Base-by-base conservation (phyloP, 2,113 vertebrate genomes). In the Oncorhynchus tshawytscha region DNA sequence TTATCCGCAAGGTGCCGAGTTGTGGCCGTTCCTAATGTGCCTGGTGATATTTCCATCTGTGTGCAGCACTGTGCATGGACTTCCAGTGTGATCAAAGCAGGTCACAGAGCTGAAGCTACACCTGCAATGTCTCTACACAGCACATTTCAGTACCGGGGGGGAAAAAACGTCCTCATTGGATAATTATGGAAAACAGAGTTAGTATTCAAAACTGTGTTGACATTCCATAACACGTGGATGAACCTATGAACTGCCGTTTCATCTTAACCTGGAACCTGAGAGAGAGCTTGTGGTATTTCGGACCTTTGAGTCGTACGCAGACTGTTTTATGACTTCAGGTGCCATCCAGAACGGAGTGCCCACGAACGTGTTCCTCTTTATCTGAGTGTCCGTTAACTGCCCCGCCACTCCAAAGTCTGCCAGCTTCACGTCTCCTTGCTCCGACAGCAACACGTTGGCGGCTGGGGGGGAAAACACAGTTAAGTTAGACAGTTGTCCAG, bases 311-410 rank as follows among this genome's bases (percentile, higher is more conserved):
- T 99, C 98, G 11, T 99, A 99, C 0, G 97, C 96, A 0, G 98
- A 98, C 74, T 99, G 98, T 78, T 98, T 97, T 84, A 99, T 99
- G 89, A 99, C 98, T 87, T 99, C 98, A 2, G 98, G 98, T 2
- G 98, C 98, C 98, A 99, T 99, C 98, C 98, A 99, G 90, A 99
- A 99, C 0, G 97, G 98, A 27, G 98, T 99, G 71, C 98, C 98
- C 66, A 99, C 98, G 81, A 99, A 99, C 0, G 98, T 99, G 82
- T 99, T 98, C 84, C 96, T 94, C 84, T 99, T 99, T 86, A 99
- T 98, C 91, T 99, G 98, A 0, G 97, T 98, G 82, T 99, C 97
- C 0, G 98, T 98, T 78, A 99, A 90, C 85, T 99, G 98, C 4
- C 98, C 98, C 0, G 97, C 97, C 82, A 99, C 98, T n/a, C 97